A percentile compares a stretch with the other conserved stretches of the same genome.
These are phyloP conservation scores for Catamblyrhynchus diadema DNA, from an alignment of 2,797 vertebrate genomes.

Conservation along the genomic window DNA sequence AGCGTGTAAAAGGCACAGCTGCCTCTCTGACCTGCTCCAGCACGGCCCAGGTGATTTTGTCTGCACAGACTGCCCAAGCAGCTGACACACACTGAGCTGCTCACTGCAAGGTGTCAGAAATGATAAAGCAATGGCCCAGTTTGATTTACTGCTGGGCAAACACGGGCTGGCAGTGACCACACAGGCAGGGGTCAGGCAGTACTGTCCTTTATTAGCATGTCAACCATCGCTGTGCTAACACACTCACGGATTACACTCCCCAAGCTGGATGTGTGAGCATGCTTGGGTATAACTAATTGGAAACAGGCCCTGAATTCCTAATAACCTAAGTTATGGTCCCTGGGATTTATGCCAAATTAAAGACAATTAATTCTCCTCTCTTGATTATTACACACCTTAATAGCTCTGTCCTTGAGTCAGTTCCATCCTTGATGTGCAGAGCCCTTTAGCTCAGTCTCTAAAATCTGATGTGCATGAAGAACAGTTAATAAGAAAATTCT, in stretches of 20 bases:
- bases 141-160: constrained; percentile 10
- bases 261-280: background rate
- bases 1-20: background rate
- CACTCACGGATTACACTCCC: background rate
- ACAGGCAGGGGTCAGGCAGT: background rate
- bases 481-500: constrained; percentile 57
- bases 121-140: background rate
- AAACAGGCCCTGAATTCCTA: constrained; percentile 69
- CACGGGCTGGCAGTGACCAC: background rate
- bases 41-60: background rate
- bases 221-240: background rate
- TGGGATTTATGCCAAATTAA: constrained; percentile 78
- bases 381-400: constrained; percentile 73
- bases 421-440: constrained; percentile 60
- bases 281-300: constrained; percentile 42
- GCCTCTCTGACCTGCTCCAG: background rate
- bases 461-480: constrained; percentile 63
- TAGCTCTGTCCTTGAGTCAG: constrained; percentile 74
- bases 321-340: constrained; percentile 64
- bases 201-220: background rate
- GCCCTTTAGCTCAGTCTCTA: constrained; percentile 56
- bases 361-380: constrained; percentile 77
- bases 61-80: background rate
- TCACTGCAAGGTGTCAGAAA: background rate
- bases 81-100: background rate